Percentiles rank a stretch among this genome's conserved stretches.
phyloP scores from a whole-genome alignment of 2,797 vertebrate species.

The Rhincodon typus region DNA sequence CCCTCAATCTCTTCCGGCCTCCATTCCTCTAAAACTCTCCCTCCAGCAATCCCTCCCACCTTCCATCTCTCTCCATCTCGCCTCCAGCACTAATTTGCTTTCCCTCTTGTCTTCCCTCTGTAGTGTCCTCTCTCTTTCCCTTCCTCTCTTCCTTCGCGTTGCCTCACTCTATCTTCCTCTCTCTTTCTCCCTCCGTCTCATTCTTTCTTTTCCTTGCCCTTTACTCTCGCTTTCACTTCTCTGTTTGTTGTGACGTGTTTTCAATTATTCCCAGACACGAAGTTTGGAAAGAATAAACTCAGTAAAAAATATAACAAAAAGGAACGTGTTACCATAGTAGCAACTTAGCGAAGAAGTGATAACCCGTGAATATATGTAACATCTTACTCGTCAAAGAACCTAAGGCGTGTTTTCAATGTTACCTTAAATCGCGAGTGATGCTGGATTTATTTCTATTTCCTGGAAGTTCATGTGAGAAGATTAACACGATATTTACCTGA shows the following conservation, averaged over 20 bases:
- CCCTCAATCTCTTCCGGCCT: background rate
- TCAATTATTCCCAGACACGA: background rate
- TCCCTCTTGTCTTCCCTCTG: too few species aligned
- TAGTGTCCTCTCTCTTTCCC: too few species aligned
- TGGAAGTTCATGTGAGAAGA: background rate
- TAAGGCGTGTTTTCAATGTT: background rate
- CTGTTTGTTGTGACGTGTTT: too few species aligned
- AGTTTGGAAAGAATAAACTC: background rate
- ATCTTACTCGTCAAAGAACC: background rate
- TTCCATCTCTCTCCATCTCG: too few species aligned
- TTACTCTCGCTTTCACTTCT: background rate
- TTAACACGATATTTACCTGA: background rate
- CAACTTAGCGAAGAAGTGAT: background rate
- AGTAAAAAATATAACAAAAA: background rate
- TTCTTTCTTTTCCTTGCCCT: background rate
- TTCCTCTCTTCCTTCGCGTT: background rate
- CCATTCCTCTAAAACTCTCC: too few species aligned
- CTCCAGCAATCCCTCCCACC: too few species aligned
- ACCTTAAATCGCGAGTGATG: background rate
- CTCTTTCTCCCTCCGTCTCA: background rate
- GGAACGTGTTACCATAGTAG: background rate
- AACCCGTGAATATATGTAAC: background rate
- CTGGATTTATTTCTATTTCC: background rate
- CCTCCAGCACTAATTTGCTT: background rate
- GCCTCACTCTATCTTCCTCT: background rate